Base-by-base conservation (phyloP, 2,797 vertebrate species). In the Poecilia wingei region DNA sequence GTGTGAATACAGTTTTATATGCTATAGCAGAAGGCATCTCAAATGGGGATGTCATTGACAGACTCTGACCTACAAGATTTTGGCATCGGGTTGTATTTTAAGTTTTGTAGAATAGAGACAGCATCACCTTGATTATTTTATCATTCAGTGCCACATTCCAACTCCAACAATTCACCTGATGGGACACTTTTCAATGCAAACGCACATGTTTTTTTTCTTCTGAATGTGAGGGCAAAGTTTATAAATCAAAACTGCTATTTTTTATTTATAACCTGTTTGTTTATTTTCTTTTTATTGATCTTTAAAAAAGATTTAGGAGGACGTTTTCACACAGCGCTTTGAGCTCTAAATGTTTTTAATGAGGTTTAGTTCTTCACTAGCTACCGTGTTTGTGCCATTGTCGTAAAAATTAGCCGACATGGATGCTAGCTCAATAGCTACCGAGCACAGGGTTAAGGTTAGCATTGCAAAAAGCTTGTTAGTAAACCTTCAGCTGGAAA, bases 321-420 rank as follows among this genome's bases (percentile, higher is more conserved):
- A 68, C 39, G 45, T 55, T 77, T 55, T 53, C 47, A 69, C 25
- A 43, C 8, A 43, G 45, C 7, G 55, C 4, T 7, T 33, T 13
- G 53, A 71, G 36, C 36, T n/a, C 33, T 22, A 25, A 41, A 28
- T 18, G 5, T 2, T 49, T 64, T 79, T 49, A 51, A 78, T 55
- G 41, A 33, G 12, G 7, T 25, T 45, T 71, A 18, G 53, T 14
- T 72, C 64, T 39, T 81, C 72, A 79, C 31, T 51, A 33, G 10
- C 3, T 0, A 45, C 9, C 39, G 22, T 7, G 22, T 78, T 68
- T 72, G n/a, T 13, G 69, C 12, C 1, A 73, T 66, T 28, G 55
- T 79, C 55, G 78, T 77, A n/a, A 64, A 70, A 79, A 79, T 39
- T 68, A 51, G 64, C 57, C 12, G 47, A 57, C 70, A 77, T 43